phyloP scores from a whole-genome alignment of 2,113 vertebrate species.

The Maccullochella peelii region DNA sequence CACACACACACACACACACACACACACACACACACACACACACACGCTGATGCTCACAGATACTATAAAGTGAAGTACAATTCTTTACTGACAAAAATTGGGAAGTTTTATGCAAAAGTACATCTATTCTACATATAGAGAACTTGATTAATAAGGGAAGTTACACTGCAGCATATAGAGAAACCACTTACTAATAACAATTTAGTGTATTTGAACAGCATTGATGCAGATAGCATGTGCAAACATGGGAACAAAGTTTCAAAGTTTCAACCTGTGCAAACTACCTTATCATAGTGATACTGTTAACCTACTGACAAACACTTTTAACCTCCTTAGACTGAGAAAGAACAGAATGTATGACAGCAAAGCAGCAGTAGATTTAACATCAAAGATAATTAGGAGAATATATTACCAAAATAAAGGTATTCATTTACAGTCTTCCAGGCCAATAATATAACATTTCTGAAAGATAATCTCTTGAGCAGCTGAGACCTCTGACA shows the following conservation, averaged over 20 bases:
- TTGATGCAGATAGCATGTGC: not conserved
- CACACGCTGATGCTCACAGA: not conserved
- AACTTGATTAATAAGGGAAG: not conserved
- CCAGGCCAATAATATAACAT: not conserved
- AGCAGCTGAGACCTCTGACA: slow-evolving; percentile 45
- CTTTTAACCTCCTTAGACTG: slow-evolving; percentile 1
- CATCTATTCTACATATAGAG: not conserved
- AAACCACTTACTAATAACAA: not conserved
- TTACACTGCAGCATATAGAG: not conserved
- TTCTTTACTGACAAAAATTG: not conserved
- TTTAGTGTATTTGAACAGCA: not conserved
- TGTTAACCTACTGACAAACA: slow-evolving; percentile 23
- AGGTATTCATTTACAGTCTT: slow-evolving; percentile 12
- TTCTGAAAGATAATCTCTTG: slow-evolving; percentile 28
- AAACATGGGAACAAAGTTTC: slow-evolving; percentile 17
- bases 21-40: too few species aligned
- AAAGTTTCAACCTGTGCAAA: slow-evolving; percentile 26
- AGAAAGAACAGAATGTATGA: not conserved
- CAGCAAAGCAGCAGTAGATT: not conserved
- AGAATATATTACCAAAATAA: not conserved
- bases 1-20: too few species aligned
- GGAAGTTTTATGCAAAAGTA: not conserved
- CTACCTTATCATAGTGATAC: slow-evolving; percentile 23
- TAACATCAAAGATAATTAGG: not conserved
- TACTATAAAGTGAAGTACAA: not conserved